Base-by-base conservation (phyloP, 2,888 invertebrate species). In the Trisateles emortualis region DNA sequence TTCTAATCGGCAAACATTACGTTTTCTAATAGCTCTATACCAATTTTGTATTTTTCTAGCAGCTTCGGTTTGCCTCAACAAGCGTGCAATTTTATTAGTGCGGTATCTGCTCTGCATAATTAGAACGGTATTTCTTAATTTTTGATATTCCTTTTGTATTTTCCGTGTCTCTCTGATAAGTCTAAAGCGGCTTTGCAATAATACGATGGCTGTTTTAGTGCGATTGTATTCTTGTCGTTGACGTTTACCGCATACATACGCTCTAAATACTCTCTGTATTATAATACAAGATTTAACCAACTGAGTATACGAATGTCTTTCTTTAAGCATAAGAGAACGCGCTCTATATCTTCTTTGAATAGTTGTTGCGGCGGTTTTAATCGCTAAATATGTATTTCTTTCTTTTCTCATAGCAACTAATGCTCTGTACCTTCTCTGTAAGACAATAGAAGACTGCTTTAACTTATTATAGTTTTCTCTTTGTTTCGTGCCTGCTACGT, bases 171-270 rank as follows among this genome's bases (percentile, higher is more conserved):
- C 77, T 42, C 54, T 68, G 16, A 74, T 42, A 59, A 79, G 70
- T 78, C 87, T 82, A 65, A 80, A 94, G 32, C 77, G 73, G 17
- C 66, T 81, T 71, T 94, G 94, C 54, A 94, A 84, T n/a, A 76
- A 33, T 16, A 86, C 64, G 3, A 77, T 74, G 6, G 91, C 78
- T 0, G 59, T 59, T 83, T 76, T 89, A 2, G 86, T 59, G 29
- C 51, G 66, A 0, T 70, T 45, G 71, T 83, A 93, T 17, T 77
- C 65, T 2, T 57, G 44, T 53, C 79, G 76, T 64, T 86, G 74
- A 19, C 59, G 63, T 71, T 81, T 86, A 60, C 73, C 88, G 0
- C 64, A 22, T 8, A 60, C 8, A 47, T 74, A 75, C 0, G 86
- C 82, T 58, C 74, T 82, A 38, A 85, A 94, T 33, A 59, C 57